Percentiles rank a stretch among this genome's conserved stretches.
These are phyloP conservation scores for Malurus alboscapulatus DNA, from an alignment of 2,113 vertebrate species.

Conservation along the genomic window DNA sequence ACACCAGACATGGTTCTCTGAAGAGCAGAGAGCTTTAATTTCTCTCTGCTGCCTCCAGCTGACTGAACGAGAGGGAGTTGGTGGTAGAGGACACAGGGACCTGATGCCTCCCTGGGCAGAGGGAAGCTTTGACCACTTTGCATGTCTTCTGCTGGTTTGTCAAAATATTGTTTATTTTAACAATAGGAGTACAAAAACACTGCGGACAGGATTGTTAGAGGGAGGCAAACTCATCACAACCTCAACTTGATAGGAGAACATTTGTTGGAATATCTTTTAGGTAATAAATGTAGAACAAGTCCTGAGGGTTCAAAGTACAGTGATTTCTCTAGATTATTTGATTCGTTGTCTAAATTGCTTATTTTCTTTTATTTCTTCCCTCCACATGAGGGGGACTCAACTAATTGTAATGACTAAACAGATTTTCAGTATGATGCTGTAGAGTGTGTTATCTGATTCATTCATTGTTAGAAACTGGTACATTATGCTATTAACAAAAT, in stretches of 20 bases:
- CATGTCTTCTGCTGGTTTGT: accelerated
- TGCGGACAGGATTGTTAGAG: not conserved
- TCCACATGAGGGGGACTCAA: not conserved
- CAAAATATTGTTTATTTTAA: not conserved
- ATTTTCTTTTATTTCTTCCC: not conserved
- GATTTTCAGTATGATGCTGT: not conserved
- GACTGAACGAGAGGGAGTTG: not conserved
- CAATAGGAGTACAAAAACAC: not conserved
- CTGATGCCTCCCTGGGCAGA: not conserved
- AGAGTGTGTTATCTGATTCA: not conserved
- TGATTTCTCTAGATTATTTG: not conserved
- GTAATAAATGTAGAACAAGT: not conserved
- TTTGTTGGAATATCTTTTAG: not conserved
- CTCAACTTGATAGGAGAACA: not conserved
- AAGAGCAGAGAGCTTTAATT: not conserved
- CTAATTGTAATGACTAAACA: not conserved
- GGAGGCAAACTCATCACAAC: not conserved
- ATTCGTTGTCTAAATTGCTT: not conserved
- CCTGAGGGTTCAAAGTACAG: not conserved
- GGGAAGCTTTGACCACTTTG: not conserved
- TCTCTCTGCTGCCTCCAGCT: constrained; percentile 14
- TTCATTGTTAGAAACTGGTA: not conserved
- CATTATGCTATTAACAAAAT: not conserved
- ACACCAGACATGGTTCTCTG: not conserved
- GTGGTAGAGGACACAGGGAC: not conserved